Base-by-base conservation (phyloP, 2,797 vertebrate species). In the Garrulus glandarius region DNA sequence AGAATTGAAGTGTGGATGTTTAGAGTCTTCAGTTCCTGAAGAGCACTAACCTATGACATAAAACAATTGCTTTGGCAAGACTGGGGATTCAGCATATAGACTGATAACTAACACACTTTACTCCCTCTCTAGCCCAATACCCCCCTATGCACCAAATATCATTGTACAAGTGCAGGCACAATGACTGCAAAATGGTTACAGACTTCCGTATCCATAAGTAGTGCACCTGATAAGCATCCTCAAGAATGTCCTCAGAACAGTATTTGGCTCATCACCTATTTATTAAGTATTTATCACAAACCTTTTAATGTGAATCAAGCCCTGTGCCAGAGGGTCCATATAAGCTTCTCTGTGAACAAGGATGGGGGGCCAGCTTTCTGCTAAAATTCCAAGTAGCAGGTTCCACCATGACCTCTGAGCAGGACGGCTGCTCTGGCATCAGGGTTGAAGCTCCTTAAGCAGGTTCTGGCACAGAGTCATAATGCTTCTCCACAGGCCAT, bases 31-130 rank as follows among this genome's bases (percentile, higher is more conserved):
- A 60, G 30, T 63, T 86, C 37, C 41, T 61, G 34, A 67, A 30
- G 11, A 61, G 27, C 46, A 37, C 39, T 81, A 64, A 68, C 26
- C 36, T 52, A 32, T 2, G 22, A 50, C 27, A 43, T 17, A 56
- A 37, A 91, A 67, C 26, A 84, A n/a, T 2, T 63, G 41, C n/a
- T 78, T 77, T 86, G 70, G 46, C 43, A 78, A 32, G 27, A 87
- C 37, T 34, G 15, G 17, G 23, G 11, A 46, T 76, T 67, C 0
- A 0, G 41, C 5, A 4, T 11, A 20, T 1, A 29, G 27, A 18
- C 6, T 13, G 68, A 18, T 15, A 37, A 32, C 8, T 53, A 6
- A 65, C 15, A 32, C 9, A 9, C 30, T 34, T 65, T 13, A 41
- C 8, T 70, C 23, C 17, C 32, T 67, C 50, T 70, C 41, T 41